Evolutionary conservation across 2,888 invertebrate genomes (phyloP).

Genomic region (Palloptera scutellata): DNA sequence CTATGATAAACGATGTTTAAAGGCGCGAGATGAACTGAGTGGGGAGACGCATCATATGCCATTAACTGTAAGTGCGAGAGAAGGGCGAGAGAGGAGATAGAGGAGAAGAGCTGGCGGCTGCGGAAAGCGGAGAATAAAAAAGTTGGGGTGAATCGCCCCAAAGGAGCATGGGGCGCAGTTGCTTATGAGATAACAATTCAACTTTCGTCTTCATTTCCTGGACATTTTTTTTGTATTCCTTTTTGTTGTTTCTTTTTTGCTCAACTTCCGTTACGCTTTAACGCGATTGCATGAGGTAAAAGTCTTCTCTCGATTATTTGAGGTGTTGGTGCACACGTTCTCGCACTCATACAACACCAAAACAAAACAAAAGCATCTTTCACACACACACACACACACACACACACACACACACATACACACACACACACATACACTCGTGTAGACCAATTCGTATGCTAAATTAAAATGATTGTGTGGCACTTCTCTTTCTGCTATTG

Average conservation of each 20-base stretch:
- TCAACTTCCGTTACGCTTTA: slow-evolving; percentile 18
- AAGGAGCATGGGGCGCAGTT: too few relatives aligned
- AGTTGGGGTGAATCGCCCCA: too few relatives aligned
- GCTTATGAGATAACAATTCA: slow-evolving; percentile 12
- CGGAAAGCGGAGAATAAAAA: too few relatives aligned
- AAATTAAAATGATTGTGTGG: slow-evolving; percentile 28
- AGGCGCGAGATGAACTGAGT: neutral
- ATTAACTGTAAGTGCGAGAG: neutral
- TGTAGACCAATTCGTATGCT: slow-evolving; percentile 24
- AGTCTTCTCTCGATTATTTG: slow-evolving; percentile 8
- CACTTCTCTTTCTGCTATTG: neutral
- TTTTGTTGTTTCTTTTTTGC: neutral
- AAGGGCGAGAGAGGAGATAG: too few relatives aligned
- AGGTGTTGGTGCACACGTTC: slow-evolving; percentile 21
- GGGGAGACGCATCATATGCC: neutral
- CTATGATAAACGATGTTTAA: slow-evolving; percentile 23
- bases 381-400: slow-evolving; percentile 9
- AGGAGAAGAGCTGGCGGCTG: too few relatives aligned
- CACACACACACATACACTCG: slow-evolving; percentile 5
- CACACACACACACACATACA: slow-evolving; percentile 11
- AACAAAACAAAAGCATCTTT: slow-evolving; percentile 6
- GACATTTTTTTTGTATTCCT: too few relatives aligned
- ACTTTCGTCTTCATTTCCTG: slow-evolving; percentile 29
- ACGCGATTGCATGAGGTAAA: slow-evolving; percentile 3
- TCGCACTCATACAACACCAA: neutral